Conservation (phyloP, 2,888 invertebrate species). For the Priocnemis perturbator region DNA sequence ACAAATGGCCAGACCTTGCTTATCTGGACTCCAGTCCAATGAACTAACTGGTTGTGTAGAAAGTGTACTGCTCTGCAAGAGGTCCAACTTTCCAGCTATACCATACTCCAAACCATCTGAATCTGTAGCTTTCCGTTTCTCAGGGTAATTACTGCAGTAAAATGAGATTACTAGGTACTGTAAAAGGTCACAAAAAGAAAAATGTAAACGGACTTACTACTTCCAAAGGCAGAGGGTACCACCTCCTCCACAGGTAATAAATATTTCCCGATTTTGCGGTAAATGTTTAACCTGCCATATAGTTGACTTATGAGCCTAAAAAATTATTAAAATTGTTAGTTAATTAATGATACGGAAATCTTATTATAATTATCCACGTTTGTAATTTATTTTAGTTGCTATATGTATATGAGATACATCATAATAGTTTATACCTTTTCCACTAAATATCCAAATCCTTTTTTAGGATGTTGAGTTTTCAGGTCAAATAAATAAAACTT, state of each 20-base stretch:
- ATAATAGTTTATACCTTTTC: slow-evolving; percentile 76
- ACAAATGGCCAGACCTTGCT: slow-evolving; percentile 90
- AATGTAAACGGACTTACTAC: slow-evolving; percentile 82
- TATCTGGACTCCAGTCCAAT: slow-evolving; percentile 95
- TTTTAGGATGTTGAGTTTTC: slow-evolving; percentile 89
- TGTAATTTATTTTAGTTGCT: no score
- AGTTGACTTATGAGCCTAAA: slow-evolving; percentile 81
- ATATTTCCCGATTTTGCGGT: slow-evolving; percentile 95
- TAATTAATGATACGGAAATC: no score
- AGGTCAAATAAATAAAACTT: slow-evolving; percentile 93
- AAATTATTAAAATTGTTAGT: slow-evolving; percentile 9
- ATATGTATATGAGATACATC: slow-evolving; percentile 8
- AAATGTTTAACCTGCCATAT: slow-evolving; percentile 92
- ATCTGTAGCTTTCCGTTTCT: slow-evolving; percentile 83
- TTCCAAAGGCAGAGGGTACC: slow-evolving; percentile 97
- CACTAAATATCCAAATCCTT: slow-evolving; percentile 84
- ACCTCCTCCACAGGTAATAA: slow-evolving; percentile 92
- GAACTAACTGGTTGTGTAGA: slow-evolving; percentile 92
- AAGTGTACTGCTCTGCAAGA: slow-evolving; percentile 87
- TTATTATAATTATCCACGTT: no score
- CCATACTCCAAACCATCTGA: slow-evolving; percentile 84
- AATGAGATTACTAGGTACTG: not conserved
- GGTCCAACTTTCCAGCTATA: slow-evolving; percentile 84
- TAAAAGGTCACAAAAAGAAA: no score
- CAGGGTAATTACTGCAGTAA: slow-evolving; percentile 84